These are phyloP conservation scores for Drosophila chauvacae DNA, from an alignment of 1,140 invertebrate genomes.

Conservation along the genomic window DNA sequence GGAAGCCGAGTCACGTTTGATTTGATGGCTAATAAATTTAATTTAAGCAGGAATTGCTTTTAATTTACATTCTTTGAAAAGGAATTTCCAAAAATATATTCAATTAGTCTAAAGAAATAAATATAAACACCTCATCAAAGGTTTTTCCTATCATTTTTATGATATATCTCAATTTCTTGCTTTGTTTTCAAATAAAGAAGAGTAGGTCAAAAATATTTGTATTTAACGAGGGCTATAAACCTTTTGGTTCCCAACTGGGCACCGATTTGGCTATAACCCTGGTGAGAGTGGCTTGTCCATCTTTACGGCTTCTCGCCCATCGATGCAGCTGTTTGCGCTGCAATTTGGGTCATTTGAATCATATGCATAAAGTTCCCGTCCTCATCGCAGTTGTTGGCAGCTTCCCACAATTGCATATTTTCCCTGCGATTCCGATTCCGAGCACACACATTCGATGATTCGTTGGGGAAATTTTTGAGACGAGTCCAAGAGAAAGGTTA, in stretches of 20 bases:
- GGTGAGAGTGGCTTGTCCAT: slow-evolving; percentile 30
- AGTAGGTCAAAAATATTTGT: not conserved
- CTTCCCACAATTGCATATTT: slow-evolving; percentile 66
- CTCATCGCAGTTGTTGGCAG: not conserved
- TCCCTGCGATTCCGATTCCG: slow-evolving; percentile 35
- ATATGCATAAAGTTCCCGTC: slow-evolving; percentile 74
- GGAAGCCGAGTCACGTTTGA: not conserved
- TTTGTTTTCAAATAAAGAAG: not conserved
- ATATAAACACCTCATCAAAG: not conserved
- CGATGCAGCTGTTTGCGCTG: slow-evolving; percentile 67
- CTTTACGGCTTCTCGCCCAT: slow-evolving; percentile 41
- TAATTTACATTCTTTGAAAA: not conserved
- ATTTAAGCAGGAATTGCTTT: not conserved
- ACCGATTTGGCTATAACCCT: not conserved
- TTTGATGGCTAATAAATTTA: slow-evolving; percentile 1
- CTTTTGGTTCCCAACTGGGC: not conserved
- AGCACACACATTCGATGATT: slow-evolving; percentile 10
- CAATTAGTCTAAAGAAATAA: not conserved
- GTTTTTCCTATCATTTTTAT: not conserved
- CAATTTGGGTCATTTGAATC: slow-evolving; percentile 80
- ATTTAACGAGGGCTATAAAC: slow-evolving; percentile 7
- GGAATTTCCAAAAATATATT: not conserved
- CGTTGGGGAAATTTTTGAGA: slow-evolving; percentile 2
- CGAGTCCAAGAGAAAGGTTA: slow-evolving; percentile 32
- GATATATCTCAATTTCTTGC: not conserved